Percentiles rank a stretch among this genome's conserved stretches.
phyloP scores from a whole-genome alignment of 2,888 invertebrate genomes.

The Caenorhabditis japonica region DNA sequence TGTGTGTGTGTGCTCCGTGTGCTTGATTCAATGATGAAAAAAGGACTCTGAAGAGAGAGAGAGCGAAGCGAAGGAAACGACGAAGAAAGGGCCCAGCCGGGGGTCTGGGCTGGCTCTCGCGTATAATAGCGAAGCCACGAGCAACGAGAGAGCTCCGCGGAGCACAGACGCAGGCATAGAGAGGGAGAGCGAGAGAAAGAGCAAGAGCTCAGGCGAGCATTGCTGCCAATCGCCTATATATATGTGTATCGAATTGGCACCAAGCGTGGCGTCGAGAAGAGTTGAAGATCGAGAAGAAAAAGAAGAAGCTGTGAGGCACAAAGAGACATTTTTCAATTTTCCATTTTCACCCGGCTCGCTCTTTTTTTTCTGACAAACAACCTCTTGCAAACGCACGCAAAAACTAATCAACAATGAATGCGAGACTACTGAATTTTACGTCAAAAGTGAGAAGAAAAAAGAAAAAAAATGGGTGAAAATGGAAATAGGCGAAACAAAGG shows the following conservation, averaged over 20 bases:
- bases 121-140: slow-evolving; percentile 33
- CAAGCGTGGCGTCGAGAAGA: slow-evolving; percentile 7
- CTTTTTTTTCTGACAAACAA: slow-evolving; percentile 11
- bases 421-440: slow-evolving; percentile 28
- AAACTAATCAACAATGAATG: slow-evolving; percentile 49
- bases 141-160: background rate
- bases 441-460: background rate
- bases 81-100: background rate
- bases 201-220: slow-evolving; percentile 4
- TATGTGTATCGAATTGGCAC: slow-evolving; percentile 48
- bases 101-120: slow-evolving; percentile 8
- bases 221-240: no score
- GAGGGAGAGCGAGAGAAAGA: slow-evolving; percentile 2
- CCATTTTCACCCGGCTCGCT: slow-evolving; percentile 4
- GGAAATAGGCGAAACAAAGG: background rate
- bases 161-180: slow-evolving; percentile 1
- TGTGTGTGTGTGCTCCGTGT: no score
- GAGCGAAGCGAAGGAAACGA: slow-evolving; percentile 6
- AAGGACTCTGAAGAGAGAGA: slow-evolving; percentile 10
- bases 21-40: slow-evolving; percentile 26
- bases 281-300: slow-evolving; percentile 32
- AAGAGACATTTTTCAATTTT: slow-evolving; percentile 26
- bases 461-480: background rate
- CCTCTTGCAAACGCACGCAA: slow-evolving; percentile 1
- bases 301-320: background rate